Base-by-base conservation (phyloP, 2,888 invertebrate species). In the Tiliacea aurago region DNA sequence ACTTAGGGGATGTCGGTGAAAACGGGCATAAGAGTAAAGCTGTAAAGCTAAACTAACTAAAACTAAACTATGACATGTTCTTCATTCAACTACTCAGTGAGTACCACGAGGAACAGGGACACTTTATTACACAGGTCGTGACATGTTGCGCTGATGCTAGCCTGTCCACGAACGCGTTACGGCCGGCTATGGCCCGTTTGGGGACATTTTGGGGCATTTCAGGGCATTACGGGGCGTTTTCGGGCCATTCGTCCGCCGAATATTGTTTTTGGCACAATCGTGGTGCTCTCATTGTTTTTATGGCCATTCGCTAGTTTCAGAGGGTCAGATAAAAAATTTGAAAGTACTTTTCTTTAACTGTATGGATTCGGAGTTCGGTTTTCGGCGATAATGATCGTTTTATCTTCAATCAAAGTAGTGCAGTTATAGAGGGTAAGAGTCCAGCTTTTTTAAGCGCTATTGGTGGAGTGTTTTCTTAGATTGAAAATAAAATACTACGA, bases 121-220 rank as follows among this genome's bases (percentile, higher is more conserved):
- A 88, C 87, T 89, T 88, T 89, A 90, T 89, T 87, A 87, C 79
- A 82, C 80, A 88, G 88, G 81, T 87, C 83, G 89, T 89, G 91
- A 89, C 90, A 91, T 89, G 90, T 90, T 90, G 90, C 80, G 84
- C 86, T 87, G 89, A 90, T 90, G 81, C 86, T 78, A 73, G 83
- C 71, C 79, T 85, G 81, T 84, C 87, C 78, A 85, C 83, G 71
- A 77, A 82, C 85, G 75, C 84, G 88, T 87, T 87, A 88, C 80
- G 76, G 80, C 78, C 81, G 67, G 63, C 80, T 84, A 86, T 84
- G 78, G 86, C 79, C 84, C 81, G 85, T 87, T 88, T 78, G 45
- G 75, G 79, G 73, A 68, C 83, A 81, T 87, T 88, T 83, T 75
- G 77, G 83, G 67, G 84, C 82, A 80, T 86, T 87, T 81, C 74